Evolutionary conservation across 2,888 invertebrate genomes (phyloP).

Genomic region (Latrodectus elegans): DNA sequence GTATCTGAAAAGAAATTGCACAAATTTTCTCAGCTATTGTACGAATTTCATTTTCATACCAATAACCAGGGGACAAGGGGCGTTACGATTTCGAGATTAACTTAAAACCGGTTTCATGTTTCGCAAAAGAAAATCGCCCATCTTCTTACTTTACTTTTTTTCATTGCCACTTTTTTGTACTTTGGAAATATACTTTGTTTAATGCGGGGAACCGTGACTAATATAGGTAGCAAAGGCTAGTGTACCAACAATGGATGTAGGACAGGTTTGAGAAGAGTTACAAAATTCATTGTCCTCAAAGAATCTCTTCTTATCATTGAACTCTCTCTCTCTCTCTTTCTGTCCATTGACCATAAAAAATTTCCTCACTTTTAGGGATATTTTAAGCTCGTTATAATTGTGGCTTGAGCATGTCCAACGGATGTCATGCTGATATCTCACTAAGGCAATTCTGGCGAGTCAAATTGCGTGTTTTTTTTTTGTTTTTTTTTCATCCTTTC

Average conservation of each 20-base stretch:
- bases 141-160: not conserved
- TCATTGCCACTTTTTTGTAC: not conserved
- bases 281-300: not conserved
- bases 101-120: not conserved
- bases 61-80: not conserved
- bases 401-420: not conserved
- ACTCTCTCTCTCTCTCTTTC: not conserved
- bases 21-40: not conserved
- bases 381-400: not conserved
- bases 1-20: too few relatives aligned
- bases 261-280: not conserved
- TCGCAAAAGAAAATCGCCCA: not conserved
- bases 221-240: not conserved
- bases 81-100: constrained; percentile 2
- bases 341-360: not conserved
- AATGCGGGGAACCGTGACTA: not conserved
- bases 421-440: not conserved
- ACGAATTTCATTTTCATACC: not conserved
- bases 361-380: not conserved
- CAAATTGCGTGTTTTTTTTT: not conserved
- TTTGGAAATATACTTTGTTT: not conserved
- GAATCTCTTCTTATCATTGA: not conserved
- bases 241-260: not conserved
- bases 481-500: too few relatives aligned
- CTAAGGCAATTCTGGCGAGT: not conserved